These are phyloP conservation scores for Notiomystis cincta DNA, from an alignment of 2,113 vertebrate species.

Conservation along the genomic window DNA sequence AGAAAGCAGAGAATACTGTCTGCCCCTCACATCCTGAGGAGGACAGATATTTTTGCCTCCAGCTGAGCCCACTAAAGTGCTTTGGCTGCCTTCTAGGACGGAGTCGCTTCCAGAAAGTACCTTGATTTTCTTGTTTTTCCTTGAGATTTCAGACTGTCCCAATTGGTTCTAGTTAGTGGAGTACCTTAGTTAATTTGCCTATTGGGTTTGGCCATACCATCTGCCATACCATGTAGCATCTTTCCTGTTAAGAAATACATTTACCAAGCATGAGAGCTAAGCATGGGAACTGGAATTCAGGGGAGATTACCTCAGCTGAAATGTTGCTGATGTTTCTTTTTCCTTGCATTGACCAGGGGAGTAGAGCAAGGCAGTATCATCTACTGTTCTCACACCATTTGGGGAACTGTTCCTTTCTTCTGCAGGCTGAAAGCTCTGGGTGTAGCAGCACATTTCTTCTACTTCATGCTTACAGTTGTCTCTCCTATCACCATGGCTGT, in stretches of 20 bases:
- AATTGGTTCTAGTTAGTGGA: neutral
- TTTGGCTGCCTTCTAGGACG: neutral
- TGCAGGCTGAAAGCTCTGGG: neutral
- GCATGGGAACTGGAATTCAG: neutral
- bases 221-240: neutral
- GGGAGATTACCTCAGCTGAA: neutral
- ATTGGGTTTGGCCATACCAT: neutral
- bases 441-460: neutral
- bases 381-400: neutral
- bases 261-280: neutral
- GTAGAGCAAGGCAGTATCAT: neutral
- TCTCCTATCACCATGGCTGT: neutral
- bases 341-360: accelerated
- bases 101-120: neutral
- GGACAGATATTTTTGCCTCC: neutral
- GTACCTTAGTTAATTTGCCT: neutral
- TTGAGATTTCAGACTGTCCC: neutral
- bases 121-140: neutral
- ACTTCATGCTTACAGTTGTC: neutral
- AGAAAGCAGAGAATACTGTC: neutral
- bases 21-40: neutral
- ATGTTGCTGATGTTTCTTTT: neutral
- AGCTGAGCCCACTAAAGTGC: neutral
- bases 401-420: neutral
- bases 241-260: neutral